Conservation (phyloP, 2,113 vertebrate species). For the Solenodon paradoxus region DNA sequence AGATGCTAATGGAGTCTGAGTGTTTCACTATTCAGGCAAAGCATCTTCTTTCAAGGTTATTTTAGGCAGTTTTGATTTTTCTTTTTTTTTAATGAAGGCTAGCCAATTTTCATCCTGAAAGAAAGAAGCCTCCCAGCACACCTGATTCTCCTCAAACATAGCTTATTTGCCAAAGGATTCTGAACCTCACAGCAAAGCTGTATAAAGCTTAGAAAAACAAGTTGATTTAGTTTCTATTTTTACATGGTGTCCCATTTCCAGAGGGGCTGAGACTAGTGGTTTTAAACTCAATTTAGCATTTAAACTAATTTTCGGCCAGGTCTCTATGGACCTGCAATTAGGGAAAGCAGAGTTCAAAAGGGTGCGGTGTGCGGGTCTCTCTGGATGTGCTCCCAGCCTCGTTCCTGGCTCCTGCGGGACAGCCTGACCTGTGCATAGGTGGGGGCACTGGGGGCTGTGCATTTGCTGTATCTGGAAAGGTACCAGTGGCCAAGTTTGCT, state of each 20-base stretch:
- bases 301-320: conserved; percentile 85
- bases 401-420: not conserved
- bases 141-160: conserved; percentile 81
- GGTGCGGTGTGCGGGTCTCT: conserved; percentile 55
- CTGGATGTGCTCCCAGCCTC: conserved; percentile 15
- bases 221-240: conserved; percentile 85
- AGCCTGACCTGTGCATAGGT: not conserved
- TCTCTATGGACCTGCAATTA: conserved; percentile 83
- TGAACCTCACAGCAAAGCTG: conserved; percentile 72
- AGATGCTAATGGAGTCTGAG: conserved; percentile 45
- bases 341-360: conserved; percentile 79
- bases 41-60: conserved; percentile 73
- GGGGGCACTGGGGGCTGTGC: conserved; percentile 21
- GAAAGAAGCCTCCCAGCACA: conserved; percentile 77
- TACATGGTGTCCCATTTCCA: conserved; percentile 83
- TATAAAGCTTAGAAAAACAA: conserved; percentile 82
- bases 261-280: conserved; percentile 78
- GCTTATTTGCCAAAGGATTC: conserved; percentile 73
- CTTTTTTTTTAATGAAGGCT: conserved; percentile 70
- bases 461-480: not conserved
- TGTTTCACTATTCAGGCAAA: conserved; percentile 61
- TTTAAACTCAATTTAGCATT: conserved; percentile 86
- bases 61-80: conserved; percentile 69
- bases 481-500: not conserved
- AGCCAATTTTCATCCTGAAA: conserved; percentile 74